Evolutionary conservation across 2,113 vertebrate genomes (phyloP).

Genomic region (Hyperopisus bebe): DNA sequence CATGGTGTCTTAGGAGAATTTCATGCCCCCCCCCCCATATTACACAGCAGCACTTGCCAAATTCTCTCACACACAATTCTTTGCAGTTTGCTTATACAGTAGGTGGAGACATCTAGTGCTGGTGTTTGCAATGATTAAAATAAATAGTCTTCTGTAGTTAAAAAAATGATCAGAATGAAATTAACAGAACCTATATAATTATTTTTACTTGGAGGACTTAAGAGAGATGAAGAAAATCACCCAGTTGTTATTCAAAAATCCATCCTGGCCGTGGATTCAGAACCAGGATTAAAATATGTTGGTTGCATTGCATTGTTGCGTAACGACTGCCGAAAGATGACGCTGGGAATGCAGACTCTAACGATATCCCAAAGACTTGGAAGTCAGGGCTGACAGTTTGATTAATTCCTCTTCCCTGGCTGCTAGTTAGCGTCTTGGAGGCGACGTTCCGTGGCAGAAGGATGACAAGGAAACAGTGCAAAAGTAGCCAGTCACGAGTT

Average conservation of each 20-base stretch:
- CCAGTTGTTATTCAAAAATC: background rate
- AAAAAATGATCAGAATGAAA: background rate
- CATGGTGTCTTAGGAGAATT: background rate
- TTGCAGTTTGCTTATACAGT: background rate
- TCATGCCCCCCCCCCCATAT: background rate
- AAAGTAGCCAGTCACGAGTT: slow-evolving; percentile 31
- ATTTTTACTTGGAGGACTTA: background rate
- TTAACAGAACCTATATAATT: background rate
- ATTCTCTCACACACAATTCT: background rate
- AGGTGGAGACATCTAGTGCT: background rate
- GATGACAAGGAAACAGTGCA: slow-evolving; percentile 41
- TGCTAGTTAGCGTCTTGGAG: slow-evolving; percentile 26
- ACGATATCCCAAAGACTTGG: slow-evolving; percentile 39
- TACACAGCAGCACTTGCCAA: background rate
- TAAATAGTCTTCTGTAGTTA: background rate
- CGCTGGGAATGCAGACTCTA: slow-evolving; percentile 34
- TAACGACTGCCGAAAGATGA: slow-evolving; percentile 28
- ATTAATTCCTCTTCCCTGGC: slow-evolving; percentile 36
- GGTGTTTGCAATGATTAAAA: background rate
- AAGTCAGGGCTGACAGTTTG: slow-evolving; percentile 40
- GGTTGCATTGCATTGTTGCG: background rate
- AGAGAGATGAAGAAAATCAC: background rate
- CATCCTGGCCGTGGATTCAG: background rate
- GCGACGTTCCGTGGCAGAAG: slow-evolving; percentile 31
- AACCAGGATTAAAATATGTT: background rate